Evolutionary conservation across 2,797 vertebrate genomes (phyloP), one percentile per base, ranked within the genome.

Genomic region (Scyliorhinus canicula): DNA sequence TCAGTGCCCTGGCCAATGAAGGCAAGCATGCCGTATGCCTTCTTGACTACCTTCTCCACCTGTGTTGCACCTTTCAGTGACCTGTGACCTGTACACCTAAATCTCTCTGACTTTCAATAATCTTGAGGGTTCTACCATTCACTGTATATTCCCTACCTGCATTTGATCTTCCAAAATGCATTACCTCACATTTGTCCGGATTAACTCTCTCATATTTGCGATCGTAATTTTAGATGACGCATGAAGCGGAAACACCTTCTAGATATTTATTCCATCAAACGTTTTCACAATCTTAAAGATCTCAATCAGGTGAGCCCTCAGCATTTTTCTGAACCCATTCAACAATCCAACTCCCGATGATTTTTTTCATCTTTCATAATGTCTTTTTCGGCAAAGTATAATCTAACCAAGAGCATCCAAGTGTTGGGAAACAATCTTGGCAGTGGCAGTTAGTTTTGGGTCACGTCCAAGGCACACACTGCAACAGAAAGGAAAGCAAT

Each of bases 391-490:
- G 55, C 57, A 63, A 91, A 91, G 60, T 24, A 16, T 91, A 91
- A 91, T 91, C 57, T 82, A 63, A 63, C 88, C 60, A 31, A 52
- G 35, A 57, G 31, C 86, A 19, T 60, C 57, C 86, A 63, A 63
- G 40, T 44, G 57, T 91, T 91, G 40, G 60, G 88, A 65, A 91
- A 91, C n/a, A 65, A 65, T n/a, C 88, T 91, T 65, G 88, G n/a
- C 57, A 40, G n/a, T 11, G 65, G 24, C 88, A 63, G 57, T 44
- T n/a, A 11, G 57, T n/a, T 63, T 65, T 91, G 57, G 57, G 88
- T 91, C 11, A 9, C 4, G 88, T 91, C 88, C 88, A 91, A 91
- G 60, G 3, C 88, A 63, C 57, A 44, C 57, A 40, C 4, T 63
- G n/a, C 40, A 57, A 88, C 84, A 88, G 55, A 88, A 35, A 88